Base-by-base conservation (phyloP, 1,140 invertebrate genomes). In the Trichonephila clavipes region DNA sequence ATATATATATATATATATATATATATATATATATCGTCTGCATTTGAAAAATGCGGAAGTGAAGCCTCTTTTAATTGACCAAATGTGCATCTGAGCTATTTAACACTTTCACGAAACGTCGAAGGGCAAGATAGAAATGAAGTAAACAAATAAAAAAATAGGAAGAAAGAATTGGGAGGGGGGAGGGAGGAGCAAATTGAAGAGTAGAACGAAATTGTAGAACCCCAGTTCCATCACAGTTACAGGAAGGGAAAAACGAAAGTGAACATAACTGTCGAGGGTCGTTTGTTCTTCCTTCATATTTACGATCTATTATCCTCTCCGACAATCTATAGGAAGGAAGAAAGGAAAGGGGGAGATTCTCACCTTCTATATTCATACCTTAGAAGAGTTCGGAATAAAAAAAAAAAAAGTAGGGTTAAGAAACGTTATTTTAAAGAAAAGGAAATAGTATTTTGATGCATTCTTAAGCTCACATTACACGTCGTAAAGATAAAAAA, bases 281-380 rank as follows among this genome's bases (percentile, higher is more conserved):
- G 62, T 12, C 34, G 62, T 77, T 69, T 89, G 88, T 89, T 77
- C 69, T 72, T 89, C 69, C 51, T 64, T 62, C 21, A 21, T 72
- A 51, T 72, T 89, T 89, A 89, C 62, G 88, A 89, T 89, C 88
- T 24, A 89, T 89, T 89, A 89, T 89, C 19, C 59, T 40, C 85
- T 44, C 88, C 58, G 88, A 69, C 88, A 77, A 44, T 59, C 83
- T 59, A n/a, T 83, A 14, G 34, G 81, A 34, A 18, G 10, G 51
- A 51, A 12, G 51, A 51, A 69, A 12, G n/a, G 66, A 77, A 77
- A 69, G 28, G 72, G 72, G 28, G 72, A 28, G 28, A 77, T 77
- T 77, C 69, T 34, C 69, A 24, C 28, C 28, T 51, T 77, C 72
- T 77, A 72, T 77, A 72, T 77, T 77, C 72, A 77, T 77, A 77